Conservation (phyloP, 2,888 invertebrate species). For the Melinaea menophilus region DNA sequence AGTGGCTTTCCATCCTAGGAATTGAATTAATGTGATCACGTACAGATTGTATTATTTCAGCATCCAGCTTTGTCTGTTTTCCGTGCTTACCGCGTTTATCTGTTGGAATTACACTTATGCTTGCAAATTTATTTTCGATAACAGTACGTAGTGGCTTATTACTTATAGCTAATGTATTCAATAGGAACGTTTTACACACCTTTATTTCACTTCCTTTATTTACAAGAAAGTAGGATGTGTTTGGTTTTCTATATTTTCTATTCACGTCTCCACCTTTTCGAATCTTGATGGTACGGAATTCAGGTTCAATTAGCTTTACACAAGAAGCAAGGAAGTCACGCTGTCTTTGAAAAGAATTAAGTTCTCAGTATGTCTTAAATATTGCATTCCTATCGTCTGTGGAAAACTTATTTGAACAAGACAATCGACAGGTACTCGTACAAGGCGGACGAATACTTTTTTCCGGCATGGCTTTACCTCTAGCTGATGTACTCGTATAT, state of each 20-base stretch:
- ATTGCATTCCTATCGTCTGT: slow-evolving; percentile 23
- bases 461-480: slow-evolving; percentile 18
- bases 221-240: slow-evolving; percentile 17
- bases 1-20: slow-evolving; percentile 5
- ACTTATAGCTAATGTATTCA: too few species aligned
- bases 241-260: slow-evolving; percentile 9
- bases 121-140: too few species aligned
- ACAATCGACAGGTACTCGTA: slow-evolving; percentile 19
- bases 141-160: too few species aligned
- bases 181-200: slow-evolving; percentile 29
- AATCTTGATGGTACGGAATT: slow-evolving; percentile 20
- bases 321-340: background rate
- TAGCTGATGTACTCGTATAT: slow-evolving; percentile 18
- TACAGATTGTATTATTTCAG: slow-evolving; percentile 3
- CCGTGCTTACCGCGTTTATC: too few species aligned
- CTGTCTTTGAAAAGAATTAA: background rate
- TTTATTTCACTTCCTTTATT: slow-evolving; percentile 24
- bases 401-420: slow-evolving; percentile 7
- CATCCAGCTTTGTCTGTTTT: background rate
- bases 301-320: slow-evolving; percentile 19
- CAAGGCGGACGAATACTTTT: slow-evolving; percentile 27
- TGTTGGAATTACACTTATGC: too few species aligned
- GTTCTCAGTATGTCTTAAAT: slow-evolving; percentile 15
- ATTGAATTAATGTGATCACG: slow-evolving; percentile 11
- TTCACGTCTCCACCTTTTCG: slow-evolving; percentile 13